Evolutionary conservation across 2,797 vertebrate species (phyloP), one percentile per base, ranked within the genome.

Genomic region (Cirrhinus molitorella): DNA sequence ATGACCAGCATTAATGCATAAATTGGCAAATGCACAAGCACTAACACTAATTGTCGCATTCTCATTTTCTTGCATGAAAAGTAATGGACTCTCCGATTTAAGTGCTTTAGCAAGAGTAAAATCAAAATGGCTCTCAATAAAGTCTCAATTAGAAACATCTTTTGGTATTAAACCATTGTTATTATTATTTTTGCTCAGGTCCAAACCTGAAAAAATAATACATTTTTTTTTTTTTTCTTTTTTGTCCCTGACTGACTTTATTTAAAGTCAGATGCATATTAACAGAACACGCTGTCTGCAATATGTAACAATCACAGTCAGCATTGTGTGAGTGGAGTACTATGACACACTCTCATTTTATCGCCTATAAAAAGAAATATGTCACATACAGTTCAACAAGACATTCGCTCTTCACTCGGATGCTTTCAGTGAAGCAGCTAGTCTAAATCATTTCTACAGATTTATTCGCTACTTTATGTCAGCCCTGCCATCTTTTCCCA

Each of bases 1-100:
- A 49, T 73, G 55, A 63, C 12, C 47, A 49, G 68, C 13, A 63
- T 19, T 37, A 63, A 51, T 37, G 45, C 19, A 37, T 23, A 49
- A 81, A 72, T 23, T 81, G 79, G 57, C 28, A 73, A 73, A 25
- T 16, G 16, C 17, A 61, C 53, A 61, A 70, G 17, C 37, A 28
- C 16, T 31, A 47, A 80, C 6, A 59, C 23, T 59, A 70, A 80
- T 12, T 47, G 37, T n/a, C 2, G 14, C 11, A n/a, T 40, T 70
- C 34, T 34, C 13, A 63, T 63, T 63, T 72, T 23, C 40, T 80
- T 71, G 2, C 37, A 59, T 17, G 4, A 6, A 23, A n/a, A 28
- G 57, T 49, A 68, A 72, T 81, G 68, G 5, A 23, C 25, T 57
- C 23, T 57, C 6, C 13, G 4, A 57, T 61, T 45, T 28, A 61